These are phyloP conservation scores for Propithecus deckenii DNA, from an alignment of 2,797 vertebrate species.

Conservation along the genomic window DNA sequence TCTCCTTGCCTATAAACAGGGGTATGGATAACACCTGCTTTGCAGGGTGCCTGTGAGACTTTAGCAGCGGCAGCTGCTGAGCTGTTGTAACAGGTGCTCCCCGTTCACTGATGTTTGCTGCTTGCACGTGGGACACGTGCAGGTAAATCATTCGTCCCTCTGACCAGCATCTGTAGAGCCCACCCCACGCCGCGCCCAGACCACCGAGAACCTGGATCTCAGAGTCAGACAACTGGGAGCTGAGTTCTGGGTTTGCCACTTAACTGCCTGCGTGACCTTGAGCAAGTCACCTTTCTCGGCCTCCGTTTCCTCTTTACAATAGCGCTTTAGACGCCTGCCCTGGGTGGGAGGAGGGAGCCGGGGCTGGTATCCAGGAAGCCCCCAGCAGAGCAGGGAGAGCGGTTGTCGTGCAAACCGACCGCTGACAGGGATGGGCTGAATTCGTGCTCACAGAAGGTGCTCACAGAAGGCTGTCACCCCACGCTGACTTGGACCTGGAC, in stretches of 20 bases:
- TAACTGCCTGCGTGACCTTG: background rate
- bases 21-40: fast-evolving
- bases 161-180: fast-evolving
- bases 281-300: background rate
- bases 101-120: no score
- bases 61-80: background rate
- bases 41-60: no score
- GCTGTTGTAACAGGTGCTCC: fast-evolving
- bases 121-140: fast-evolving
- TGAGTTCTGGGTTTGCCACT: background rate
- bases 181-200: background rate
- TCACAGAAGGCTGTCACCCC: no score
- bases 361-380: background rate
- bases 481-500: background rate
- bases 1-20: background rate
- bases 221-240: fast-evolving
- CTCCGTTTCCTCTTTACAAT: background rate
- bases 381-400: background rate
- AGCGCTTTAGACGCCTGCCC: background rate
- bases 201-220: fast-evolving
- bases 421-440: no score
- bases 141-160: no score
- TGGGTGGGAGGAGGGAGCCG: fast-evolving
- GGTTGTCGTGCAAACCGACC: no score
- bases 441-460: no score